A percentile compares a stretch with the other conserved stretches of the same genome.
Conservation (phyloP, 2,113 vertebrate genomes). For the Myiopsitta monachus region DNA sequence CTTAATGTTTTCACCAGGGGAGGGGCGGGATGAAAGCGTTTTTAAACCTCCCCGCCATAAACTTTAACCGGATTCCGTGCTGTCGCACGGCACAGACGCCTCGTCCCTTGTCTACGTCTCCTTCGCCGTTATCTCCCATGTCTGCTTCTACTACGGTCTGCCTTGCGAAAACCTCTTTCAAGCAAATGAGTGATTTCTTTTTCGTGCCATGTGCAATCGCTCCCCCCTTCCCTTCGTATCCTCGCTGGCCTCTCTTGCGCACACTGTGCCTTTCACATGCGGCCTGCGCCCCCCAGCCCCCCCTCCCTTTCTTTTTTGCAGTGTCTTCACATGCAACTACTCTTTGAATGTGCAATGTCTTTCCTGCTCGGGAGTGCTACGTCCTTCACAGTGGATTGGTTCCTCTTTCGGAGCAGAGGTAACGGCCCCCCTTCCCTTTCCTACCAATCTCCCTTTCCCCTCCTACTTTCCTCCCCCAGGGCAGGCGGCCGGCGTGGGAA, state of each 20-base stretch:
- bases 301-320: neutral
- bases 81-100: neutral
- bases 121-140: neutral
- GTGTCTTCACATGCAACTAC: slow-evolving; percentile 33
- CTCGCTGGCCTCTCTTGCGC: neutral
- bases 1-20: slow-evolving; percentile 33
- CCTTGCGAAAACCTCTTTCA: neutral
- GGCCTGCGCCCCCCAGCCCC: neutral
- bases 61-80: slow-evolving; percentile 47
- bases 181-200: slow-evolving; percentile 37
- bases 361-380: slow-evolving; percentile 16
- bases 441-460: neutral
- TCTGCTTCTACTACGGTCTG: neutral
- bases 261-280: slow-evolving; percentile 43
- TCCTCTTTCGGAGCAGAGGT: slow-evolving; percentile 62
- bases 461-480: slow-evolving; percentile 17
- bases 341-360: slow-evolving; percentile 20
- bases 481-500: slow-evolving; percentile 77
- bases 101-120: neutral
- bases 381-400: slow-evolving; percentile 79
- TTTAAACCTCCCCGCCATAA: slow-evolving; percentile 26
- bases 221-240: neutral
- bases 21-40: neutral
- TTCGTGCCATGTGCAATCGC: slow-evolving; percentile 7
- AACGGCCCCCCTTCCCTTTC: slow-evolving; percentile 8